phyloP scores from a whole-genome alignment of 1,140 invertebrate genomes.

The Drosophila paulistorum region DNA sequence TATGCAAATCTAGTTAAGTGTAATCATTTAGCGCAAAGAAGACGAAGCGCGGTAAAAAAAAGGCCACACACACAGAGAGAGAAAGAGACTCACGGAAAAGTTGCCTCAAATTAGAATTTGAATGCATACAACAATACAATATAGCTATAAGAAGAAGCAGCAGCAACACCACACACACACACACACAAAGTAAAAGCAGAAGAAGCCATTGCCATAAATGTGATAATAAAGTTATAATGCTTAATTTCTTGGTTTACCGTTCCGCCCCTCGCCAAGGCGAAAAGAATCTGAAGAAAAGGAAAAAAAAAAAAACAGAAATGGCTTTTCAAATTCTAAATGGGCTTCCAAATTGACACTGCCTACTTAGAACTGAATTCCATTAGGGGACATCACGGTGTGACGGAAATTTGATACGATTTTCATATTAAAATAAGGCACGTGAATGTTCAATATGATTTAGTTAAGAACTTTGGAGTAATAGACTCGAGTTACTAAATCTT shows the following conservation, averaged over 20 bases:
- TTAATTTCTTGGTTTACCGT: constrained; percentile 14
- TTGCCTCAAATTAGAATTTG: constrained; percentile 69
- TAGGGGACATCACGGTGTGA: not conserved
- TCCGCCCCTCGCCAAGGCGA: not conserved
- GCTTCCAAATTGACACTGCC: constrained; percentile 10
- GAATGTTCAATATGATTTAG: not conserved
- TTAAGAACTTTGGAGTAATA: not conserved
- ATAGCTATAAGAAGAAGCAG: not conserved
- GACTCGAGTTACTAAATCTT: too few relatives aligned
- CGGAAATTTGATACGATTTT: constrained; percentile 1
- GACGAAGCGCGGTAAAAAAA: constrained; percentile 33
- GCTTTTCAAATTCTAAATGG: constrained; percentile 16
- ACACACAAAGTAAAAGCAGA: constrained; percentile 31
- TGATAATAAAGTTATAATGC: constrained; percentile 20
- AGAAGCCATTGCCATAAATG: constrained; percentile 45
- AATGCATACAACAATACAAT: constrained; percentile 63
- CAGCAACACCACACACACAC: not conserved
- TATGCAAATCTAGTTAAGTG: constrained; percentile 81
- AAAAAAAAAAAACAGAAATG: constrained; percentile 1
- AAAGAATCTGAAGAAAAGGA: not conserved
- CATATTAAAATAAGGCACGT: not conserved
- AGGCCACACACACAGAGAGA: constrained; percentile 46
- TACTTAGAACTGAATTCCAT: constrained; percentile 12
- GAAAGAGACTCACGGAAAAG: constrained; percentile 27
- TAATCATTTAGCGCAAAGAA: constrained; percentile 73